Evolutionary conservation across 2,888 invertebrate species (phyloP), one percentile per base, ranked within the genome.

Genomic region (Tetragnatha montana): DNA sequence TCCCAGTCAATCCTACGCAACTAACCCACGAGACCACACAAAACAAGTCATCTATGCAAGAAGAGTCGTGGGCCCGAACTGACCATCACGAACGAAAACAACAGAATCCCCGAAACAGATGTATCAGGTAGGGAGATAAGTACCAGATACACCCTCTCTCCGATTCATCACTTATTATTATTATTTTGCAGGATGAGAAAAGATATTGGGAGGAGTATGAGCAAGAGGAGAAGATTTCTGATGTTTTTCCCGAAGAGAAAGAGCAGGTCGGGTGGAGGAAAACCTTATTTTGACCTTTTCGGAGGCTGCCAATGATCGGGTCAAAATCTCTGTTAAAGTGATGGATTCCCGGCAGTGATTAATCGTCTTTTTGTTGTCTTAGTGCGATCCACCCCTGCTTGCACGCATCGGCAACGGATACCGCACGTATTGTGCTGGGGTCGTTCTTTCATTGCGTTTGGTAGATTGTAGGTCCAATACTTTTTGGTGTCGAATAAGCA

Each of bases 311-410:
- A 82, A 88, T 82, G 88, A 82, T 88, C 81, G 82, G 88, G 82
- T 87, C 81, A 87, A 81, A 81, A 87, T 87, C 85, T 85, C 87
- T 81, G 87, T 87, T 81, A 78, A 82, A 82, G 88, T 88, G 88
- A 88, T 88, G 88, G 82, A 88, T 82, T 82, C 60, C 49, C 51
- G 19, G 78, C 73, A 70, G 47, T 88, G 88, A 88, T 88, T 81
- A 73, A 88, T 88, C 82, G 88, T 88, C 78, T 82, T 88, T 82
- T 88, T 88, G 88, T 88, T 88, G 82, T 88, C 82, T 88, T 83
- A 82, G 73, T 47, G 60, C 21, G 78, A 82, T 82, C 88, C 82
- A 78, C 82, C 82, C 70, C 49, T 82, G 71, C 73, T n/a, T 71
- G 78, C 73, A 70, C 74, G 81, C 81, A 87, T 87, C 69, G 60